Evolutionary conservation across 2,888 invertebrate species (phyloP).

Genomic region (Alloplasta piceator): DNA sequence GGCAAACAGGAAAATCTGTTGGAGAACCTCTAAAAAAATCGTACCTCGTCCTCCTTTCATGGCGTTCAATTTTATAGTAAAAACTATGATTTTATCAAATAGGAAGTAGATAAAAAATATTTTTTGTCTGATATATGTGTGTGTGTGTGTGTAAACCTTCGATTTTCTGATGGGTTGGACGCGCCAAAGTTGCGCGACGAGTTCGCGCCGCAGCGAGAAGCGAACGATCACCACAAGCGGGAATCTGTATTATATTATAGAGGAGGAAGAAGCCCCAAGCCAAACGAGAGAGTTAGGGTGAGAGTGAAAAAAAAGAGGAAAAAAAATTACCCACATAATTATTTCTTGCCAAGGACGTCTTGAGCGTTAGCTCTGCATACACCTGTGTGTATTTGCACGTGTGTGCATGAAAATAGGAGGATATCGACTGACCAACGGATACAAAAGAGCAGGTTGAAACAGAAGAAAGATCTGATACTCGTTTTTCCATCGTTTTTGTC

Average conservation of each 20-base stretch:
- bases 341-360: constrained; percentile 80
- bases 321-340: constrained; percentile 77
- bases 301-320: neutral
- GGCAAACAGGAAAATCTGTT: no score
- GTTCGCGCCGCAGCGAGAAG: constrained; percentile 29
- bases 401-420: neutral
- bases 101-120: no score
- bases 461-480: no score
- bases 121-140: no score
- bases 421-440: no score
- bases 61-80: no score
- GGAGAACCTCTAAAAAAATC: no score
- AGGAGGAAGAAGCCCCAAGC: neutral
- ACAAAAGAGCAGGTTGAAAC: no score
- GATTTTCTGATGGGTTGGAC: constrained; percentile 19
- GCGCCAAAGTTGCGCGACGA: constrained; percentile 50
- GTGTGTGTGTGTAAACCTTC: no score
- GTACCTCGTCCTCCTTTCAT: no score
- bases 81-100: no score
- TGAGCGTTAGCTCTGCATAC: constrained; percentile 73
- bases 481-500: no score
- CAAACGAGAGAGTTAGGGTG: neutral
- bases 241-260: constrained; percentile 10
- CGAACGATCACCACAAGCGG: constrained; percentile 49
- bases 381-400: neutral